These are phyloP conservation scores for Agrenia bidenticulata DNA, from an alignment of 2,888 invertebrate genomes.

Conservation along the genomic window DNA sequence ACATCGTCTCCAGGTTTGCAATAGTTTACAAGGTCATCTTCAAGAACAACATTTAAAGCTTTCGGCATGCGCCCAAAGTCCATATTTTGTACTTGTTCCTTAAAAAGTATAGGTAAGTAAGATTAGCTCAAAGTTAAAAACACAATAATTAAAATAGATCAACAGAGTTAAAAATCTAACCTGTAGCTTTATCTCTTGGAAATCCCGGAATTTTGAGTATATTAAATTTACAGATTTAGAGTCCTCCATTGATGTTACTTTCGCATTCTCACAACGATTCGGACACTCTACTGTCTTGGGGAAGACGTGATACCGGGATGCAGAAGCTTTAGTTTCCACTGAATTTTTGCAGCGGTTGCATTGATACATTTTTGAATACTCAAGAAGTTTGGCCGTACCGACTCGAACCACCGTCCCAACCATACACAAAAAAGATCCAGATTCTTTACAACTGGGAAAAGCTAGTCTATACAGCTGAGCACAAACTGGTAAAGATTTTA, in stretches of 20 bases:
- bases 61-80: constrained; percentile 70
- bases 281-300: constrained; percentile 63
- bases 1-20: constrained; percentile 90
- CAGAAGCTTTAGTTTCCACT: constrained; percentile 25
- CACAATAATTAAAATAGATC: too few relatives aligned
- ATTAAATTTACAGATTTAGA: neutral
- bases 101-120: constrained; percentile 53
- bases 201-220: constrained; percentile 68
- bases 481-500: constrained; percentile 67
- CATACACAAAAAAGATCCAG: constrained; percentile 71
- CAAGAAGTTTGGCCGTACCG: constrained; percentile 73
- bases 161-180: constrained; percentile 56
- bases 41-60: constrained; percentile 73
- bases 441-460: constrained; percentile 71
- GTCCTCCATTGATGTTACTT: constrained; percentile 61
- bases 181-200: constrained; percentile 82
- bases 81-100: constrained; percentile 75
- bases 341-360: constrained; percentile 73
- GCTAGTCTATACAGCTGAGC: constrained; percentile 66
- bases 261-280: constrained; percentile 61
- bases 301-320: constrained; percentile 60
- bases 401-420: constrained; percentile 77
- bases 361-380: constrained; percentile 70
- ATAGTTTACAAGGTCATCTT: constrained; percentile 81
- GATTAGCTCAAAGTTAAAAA: too few relatives aligned